Evolutionary conservation across 2,888 invertebrate species (phyloP).

Genomic region (Drosophila koepferae): DNA sequence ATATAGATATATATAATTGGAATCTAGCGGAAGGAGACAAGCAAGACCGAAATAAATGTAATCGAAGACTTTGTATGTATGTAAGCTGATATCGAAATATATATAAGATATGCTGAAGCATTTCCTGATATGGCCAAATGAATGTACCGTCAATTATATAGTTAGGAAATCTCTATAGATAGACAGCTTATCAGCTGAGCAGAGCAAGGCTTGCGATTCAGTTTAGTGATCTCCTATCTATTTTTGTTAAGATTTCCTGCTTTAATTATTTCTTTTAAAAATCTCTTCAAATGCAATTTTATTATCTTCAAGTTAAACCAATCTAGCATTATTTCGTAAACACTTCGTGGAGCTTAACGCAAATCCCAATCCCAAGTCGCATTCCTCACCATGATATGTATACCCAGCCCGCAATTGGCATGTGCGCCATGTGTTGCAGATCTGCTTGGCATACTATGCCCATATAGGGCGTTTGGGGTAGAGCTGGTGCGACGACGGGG

Average conservation of each 20-base stretch:
- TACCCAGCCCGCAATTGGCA: conserved; percentile 47
- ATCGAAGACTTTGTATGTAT: conserved; percentile 17
- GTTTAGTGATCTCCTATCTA: too few species aligned
- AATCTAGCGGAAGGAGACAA: conserved; percentile 54
- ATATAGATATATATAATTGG: conserved; percentile 12
- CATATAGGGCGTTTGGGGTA: neutral
- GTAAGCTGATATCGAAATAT: neutral
- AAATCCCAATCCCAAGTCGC: conserved; percentile 5
- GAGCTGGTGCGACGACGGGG: neutral
- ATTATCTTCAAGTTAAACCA: neutral
- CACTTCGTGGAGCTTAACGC: conserved; percentile 3
- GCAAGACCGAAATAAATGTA: conserved; percentile 32
- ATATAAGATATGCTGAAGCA: conserved; percentile 12
- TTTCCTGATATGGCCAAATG: conserved; percentile 40
- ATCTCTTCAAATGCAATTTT: neutral
- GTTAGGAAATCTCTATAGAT: neutral
- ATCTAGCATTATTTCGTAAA: neutral
- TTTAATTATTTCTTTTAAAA: neutral
- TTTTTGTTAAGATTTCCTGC: neutral
- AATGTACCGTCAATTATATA: neutral
- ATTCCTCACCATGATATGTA: conserved; percentile 26
- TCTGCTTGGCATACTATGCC: conserved; percentile 29
- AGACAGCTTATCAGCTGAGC: too few species aligned
- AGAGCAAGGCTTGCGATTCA: too few species aligned
- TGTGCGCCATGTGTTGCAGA: conserved; percentile 58